phyloP scores from a whole-genome alignment of 1,140 invertebrate species.

The Zaprionus camerounensis region DNA sequence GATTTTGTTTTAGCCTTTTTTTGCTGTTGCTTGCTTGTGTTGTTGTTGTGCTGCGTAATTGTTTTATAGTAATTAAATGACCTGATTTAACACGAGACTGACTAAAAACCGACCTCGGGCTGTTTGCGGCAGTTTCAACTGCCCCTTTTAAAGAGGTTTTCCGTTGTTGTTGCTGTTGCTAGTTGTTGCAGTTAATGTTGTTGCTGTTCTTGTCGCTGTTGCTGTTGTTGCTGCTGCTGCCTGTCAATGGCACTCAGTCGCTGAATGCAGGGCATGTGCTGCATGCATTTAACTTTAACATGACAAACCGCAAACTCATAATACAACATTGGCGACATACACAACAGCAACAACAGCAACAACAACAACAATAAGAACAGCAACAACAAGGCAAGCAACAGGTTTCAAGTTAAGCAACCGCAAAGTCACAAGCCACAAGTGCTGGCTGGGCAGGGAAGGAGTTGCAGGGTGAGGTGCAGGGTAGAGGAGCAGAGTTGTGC shows the following conservation, averaged over 20 bases:
- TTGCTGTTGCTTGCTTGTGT: not conserved
- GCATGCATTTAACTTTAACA: constrained; percentile 82
- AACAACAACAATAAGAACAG: constrained; percentile 25
- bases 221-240: constrained; percentile 48
- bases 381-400: constrained; percentile 43
- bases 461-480: too few species aligned
- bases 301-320: constrained; percentile 82
- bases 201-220: constrained; percentile 44
- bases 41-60: constrained; percentile 24
- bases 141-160: constrained; percentile 26
- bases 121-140: constrained; percentile 47
- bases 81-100: constrained; percentile 72
- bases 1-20: not conserved
- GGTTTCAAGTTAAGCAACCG: constrained; percentile 65
- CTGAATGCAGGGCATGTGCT: constrained; percentile 81
- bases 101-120: constrained; percentile 51
- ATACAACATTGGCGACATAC: constrained; percentile 74
- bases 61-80: constrained; percentile 59
- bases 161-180: constrained; percentile 31
- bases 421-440: constrained; percentile 61
- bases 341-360: constrained; percentile 40
- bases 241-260: constrained; percentile 76
- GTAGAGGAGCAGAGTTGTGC: not conserved
- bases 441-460: constrained; percentile 12
- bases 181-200: constrained; percentile 19